phyloP scores from a whole-genome alignment of 2,113 vertebrate genomes.

The Aptenodytes patagonicus region DNA sequence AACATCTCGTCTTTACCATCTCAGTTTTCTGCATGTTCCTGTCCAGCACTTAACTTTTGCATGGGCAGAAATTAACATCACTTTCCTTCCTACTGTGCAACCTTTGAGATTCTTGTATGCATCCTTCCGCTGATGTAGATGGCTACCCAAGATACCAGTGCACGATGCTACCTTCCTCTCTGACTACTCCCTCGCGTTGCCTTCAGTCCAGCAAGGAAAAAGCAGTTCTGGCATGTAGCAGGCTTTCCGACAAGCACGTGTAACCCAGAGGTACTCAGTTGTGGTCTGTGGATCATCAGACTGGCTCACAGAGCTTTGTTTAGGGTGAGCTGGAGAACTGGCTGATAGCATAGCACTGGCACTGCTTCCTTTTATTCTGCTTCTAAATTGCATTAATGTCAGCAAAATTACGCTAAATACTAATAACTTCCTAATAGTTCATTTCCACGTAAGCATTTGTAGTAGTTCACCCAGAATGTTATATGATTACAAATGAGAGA shows the following conservation, averaged over 20 bases:
- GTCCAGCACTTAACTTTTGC: background rate
- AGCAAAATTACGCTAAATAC: background rate
- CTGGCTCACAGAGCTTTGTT: background rate
- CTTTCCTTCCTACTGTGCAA: background rate
- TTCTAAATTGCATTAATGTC: slow-evolving; percentile 47
- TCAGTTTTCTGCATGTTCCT: background rate
- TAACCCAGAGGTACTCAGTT: background rate
- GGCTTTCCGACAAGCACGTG: background rate
- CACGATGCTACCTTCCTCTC: background rate
- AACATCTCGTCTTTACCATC: background rate
- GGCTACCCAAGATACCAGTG: background rate
- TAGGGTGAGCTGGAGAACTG: background rate
- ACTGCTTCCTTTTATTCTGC: slow-evolving; percentile 33
- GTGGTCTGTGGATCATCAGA: slow-evolving; percentile 3
- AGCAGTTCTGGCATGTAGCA: background rate
- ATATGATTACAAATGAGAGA: background rate
- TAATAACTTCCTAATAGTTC: slow-evolving; percentile 47
- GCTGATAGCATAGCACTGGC: background rate
- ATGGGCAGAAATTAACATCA: background rate
- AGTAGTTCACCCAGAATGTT: background rate
- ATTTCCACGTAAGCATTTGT: slow-evolving; percentile 17
- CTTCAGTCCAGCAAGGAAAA: background rate
- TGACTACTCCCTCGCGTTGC: background rate
- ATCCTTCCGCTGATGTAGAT: background rate
- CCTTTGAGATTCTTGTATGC: background rate